Conservation (phyloP, 2,797 vertebrate species). For the Cossypha polioptera region DNA sequence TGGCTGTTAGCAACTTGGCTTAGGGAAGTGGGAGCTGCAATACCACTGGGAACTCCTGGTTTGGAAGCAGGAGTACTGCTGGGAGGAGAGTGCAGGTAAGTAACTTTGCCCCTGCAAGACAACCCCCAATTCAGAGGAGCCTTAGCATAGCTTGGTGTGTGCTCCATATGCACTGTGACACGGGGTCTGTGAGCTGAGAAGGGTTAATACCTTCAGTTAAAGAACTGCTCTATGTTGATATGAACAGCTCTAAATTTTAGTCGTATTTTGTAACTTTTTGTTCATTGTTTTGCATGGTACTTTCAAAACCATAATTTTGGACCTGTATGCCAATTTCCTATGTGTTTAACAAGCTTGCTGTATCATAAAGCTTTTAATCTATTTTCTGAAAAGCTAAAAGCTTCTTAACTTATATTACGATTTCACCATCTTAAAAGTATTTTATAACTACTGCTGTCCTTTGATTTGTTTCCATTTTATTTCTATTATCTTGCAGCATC, state of each 20-base stretch:
- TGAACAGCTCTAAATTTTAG: conserved; percentile 51
- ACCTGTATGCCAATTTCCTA: conserved; percentile 77
- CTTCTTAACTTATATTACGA: conserved; percentile 79
- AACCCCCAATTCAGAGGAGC: not conserved
- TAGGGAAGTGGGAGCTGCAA: not conserved
- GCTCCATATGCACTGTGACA: rapidly evolving
- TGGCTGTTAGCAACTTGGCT: not conserved
- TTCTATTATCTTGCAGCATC: conserved; percentile 99
- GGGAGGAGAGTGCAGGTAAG: not conserved
- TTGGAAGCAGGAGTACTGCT: not conserved
- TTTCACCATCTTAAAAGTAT: conserved; percentile 86
- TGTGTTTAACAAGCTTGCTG: conserved; percentile 78
- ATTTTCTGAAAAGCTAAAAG: conserved; percentile 75
- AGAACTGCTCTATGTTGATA: conserved; percentile 13
- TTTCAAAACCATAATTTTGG: conserved; percentile 78
- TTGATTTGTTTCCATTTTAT: conserved; percentile 99
- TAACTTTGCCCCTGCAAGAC: not conserved
- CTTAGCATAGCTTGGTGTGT: not conserved
- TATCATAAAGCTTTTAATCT: conserved; percentile 80
- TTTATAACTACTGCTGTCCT: conserved; percentile 95
- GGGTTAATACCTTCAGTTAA: conserved; percentile 57
- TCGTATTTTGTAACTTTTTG: conserved; percentile 73
- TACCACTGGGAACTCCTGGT: rapidly evolving
- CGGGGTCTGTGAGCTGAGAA: conserved; percentile 59
- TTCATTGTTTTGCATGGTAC: conserved; percentile 83